Evolutionary conservation across 2,797 vertebrate species (phyloP), one percentile per base, ranked within the genome.

Genomic region (Chloroceryle amazona): DNA sequence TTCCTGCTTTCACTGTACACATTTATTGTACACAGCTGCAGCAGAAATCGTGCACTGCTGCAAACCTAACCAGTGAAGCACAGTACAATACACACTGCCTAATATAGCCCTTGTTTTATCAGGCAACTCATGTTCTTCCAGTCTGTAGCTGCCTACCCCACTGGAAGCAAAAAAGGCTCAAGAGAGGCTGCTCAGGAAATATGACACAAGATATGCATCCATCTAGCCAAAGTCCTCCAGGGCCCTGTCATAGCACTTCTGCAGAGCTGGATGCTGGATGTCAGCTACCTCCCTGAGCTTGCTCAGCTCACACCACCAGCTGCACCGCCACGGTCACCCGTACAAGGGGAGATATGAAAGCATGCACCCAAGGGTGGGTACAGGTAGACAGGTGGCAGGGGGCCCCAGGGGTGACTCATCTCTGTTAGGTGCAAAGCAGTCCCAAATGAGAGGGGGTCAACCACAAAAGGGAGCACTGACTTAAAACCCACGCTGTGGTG

Each of bases 401-500:
- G 5, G 33, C 12, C 26, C 23, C 25, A 20, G 3, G 20, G 6
- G 3, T 2, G 1, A 37, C 15, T 6, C 28, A 46, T 16, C 9
- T 33, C 41, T 54, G 63, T 16, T 8, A 80, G 29, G 47, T 42
- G n/a, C 39, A 90, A 0, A 8, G 15, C 21, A 70, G 28, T 66
- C 35, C 63, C 75, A 66, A 39, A n/a, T 31, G 22, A 35, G 12
- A 81, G 31, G 0, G 0, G 3, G 15, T 65, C 62, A 80, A 10
- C 23, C 35, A 61, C 57, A 63, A 35, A 86, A 85, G 31, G 35
- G 44, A 92, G 25, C 29, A 5, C 25, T 0, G 0, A 33, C 31
- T 55, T 61, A 41, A 14, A 68, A 57, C 8, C n/a, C 37, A 22
- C 13, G 54, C 22, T 55, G 10, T 3, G 1, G 63, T 0, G 0